Conservation (phyloP, 23 tunicate species). For the Oikopleura vanhoeffeni region DNA sequence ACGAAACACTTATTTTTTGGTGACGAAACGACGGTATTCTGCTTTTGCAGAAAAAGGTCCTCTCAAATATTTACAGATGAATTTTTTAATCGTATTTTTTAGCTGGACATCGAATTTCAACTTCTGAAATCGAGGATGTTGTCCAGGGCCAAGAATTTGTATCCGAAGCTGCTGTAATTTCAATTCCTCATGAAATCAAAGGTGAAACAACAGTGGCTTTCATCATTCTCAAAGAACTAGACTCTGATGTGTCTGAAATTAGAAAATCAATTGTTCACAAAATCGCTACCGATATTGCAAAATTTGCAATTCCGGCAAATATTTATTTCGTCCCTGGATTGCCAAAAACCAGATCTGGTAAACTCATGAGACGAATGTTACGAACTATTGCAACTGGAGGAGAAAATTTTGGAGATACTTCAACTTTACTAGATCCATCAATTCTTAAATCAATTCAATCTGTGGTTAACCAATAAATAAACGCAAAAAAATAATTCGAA, state of each 20-base stretch:
- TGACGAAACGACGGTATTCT: too few relatives aligned
- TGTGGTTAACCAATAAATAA: too few relatives aligned
- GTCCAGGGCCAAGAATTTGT: slow-evolving; percentile 50
- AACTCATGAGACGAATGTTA: slow-evolving; percentile 79
- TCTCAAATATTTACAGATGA: too few relatives aligned
- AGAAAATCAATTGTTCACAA: slow-evolving; percentile 18
- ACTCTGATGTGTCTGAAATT: slow-evolving; percentile 17
- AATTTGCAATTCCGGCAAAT: slow-evolving; percentile 54
- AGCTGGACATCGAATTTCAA: slow-evolving; percentile 81
- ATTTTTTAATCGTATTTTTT: too few relatives aligned
- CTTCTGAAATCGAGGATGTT: slow-evolving; percentile 88
- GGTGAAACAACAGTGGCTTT: slow-evolving; percentile 80
- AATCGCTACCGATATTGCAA: slow-evolving; percentile 37
- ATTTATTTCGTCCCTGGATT: slow-evolving; percentile 32
- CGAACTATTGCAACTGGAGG: slow-evolving; percentile 48
- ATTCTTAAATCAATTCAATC: too few relatives aligned
- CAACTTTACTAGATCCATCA: slow-evolving; percentile 67
- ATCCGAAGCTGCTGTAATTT: slow-evolving; percentile 89
- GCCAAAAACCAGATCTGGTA: slow-evolving; percentile 92
- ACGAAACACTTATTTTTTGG: too few relatives aligned
- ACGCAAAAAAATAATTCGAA: too few relatives aligned
- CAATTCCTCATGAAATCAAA: slow-evolving; percentile 65
- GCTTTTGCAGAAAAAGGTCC: too few relatives aligned
- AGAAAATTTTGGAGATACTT: slow-evolving; percentile 56
- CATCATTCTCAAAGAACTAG: slow-evolving; percentile 20